These are phyloP conservation scores for Teleogryllus oceanicus DNA, from an alignment of 2,888 invertebrate genomes.

Conservation along the genomic window DNA sequence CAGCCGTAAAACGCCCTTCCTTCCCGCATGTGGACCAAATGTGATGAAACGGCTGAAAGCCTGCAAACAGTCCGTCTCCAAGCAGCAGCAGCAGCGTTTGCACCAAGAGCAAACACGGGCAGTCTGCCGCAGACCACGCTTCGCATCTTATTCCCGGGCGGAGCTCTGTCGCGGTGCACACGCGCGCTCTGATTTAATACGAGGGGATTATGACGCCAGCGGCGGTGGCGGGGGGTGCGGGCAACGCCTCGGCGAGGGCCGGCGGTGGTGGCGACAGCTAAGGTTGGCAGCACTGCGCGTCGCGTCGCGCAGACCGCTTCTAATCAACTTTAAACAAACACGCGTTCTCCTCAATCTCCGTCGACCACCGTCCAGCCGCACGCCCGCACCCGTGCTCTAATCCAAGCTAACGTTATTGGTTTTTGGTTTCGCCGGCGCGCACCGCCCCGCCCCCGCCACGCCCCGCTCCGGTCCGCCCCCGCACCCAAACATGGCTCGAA, in stretches of 20 bases:
- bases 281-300: neutral
- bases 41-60: too few relatives aligned
- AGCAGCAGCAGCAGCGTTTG: neutral
- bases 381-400: constrained; percentile 25
- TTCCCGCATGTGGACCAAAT: too few relatives aligned
- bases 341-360: constrained; percentile 27
- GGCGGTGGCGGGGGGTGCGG: neutral
- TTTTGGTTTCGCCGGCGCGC: constrained; percentile 28
- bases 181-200: neutral
- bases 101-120: neutral
- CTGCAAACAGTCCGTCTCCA: too few relatives aligned
- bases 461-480: neutral
- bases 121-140: neutral
- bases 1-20: too few relatives aligned
- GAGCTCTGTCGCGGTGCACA: neutral
- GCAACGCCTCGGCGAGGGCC: neutral
- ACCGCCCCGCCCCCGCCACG: neutral
- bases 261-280: constrained; percentile 20
- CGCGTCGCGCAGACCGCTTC: neutral
- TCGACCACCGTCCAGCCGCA: neutral
- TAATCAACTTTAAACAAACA: constrained; percentile 33
- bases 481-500: constrained; percentile 5
- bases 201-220: neutral
- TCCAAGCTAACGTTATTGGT: constrained; percentile 36
- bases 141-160: neutral